Percentiles rank a stretch among this genome's conserved stretches.
These are phyloP conservation scores for Schizotus pectinicornis DNA, from an alignment of 2,888 invertebrate species.

Conservation along the genomic window DNA sequence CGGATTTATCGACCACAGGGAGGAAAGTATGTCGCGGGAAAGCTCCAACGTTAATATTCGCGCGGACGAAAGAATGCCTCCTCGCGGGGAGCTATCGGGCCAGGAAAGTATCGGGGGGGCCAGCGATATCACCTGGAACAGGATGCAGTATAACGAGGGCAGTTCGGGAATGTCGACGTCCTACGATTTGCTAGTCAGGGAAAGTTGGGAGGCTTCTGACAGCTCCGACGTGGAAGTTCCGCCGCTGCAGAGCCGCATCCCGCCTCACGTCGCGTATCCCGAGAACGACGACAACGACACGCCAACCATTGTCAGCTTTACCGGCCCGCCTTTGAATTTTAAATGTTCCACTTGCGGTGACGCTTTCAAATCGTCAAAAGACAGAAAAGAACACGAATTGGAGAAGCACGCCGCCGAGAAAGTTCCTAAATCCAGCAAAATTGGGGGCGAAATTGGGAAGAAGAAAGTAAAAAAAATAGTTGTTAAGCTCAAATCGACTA, in stretches of 20 bases:
- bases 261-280: slow-evolving; percentile 43
- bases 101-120: slow-evolving; percentile 84
- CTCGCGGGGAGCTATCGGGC: slow-evolving; percentile 84
- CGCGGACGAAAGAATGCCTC: slow-evolving; percentile 87
- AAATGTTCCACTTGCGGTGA: slow-evolving; percentile 67
- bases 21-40: slow-evolving; percentile 54
- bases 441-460: slow-evolving; percentile 46
- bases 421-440: slow-evolving; percentile 43
- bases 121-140: slow-evolving; percentile 78
- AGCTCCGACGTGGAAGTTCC: slow-evolving; percentile 63
- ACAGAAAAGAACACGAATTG: slow-evolving; percentile 67
- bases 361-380: slow-evolving; percentile 66
- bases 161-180: slow-evolving; percentile 57
- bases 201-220: slow-evolving; percentile 72
- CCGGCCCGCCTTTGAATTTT: slow-evolving; percentile 59
- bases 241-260: slow-evolving; percentile 56
- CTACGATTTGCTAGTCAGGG: slow-evolving; percentile 70
- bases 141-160: slow-evolving; percentile 70
- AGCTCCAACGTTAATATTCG: slow-evolving; percentile 79
- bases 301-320: slow-evolving; percentile 51
- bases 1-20: slow-evolving; percentile 43
- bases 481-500: slow-evolving; percentile 47
- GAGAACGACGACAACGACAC: slow-evolving; percentile 40
- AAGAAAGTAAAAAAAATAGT: slow-evolving; percentile 52
- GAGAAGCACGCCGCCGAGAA: slow-evolving; percentile 63